Evolutionary conservation across 2,888 invertebrate genomes (phyloP).

Genomic region (Hemicrepidius hirtus): DNA sequence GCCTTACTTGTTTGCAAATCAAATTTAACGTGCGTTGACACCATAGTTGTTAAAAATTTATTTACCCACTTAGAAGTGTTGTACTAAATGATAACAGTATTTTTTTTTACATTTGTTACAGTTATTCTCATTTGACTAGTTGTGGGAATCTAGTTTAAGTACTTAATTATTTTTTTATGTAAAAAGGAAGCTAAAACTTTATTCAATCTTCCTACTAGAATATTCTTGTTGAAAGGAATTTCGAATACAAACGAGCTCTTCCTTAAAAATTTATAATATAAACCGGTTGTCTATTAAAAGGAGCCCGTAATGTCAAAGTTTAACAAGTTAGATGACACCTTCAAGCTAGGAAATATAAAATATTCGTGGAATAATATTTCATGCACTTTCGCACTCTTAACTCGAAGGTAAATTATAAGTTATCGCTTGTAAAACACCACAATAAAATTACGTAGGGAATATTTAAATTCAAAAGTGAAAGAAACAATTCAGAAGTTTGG

Average conservation of each 20-base stretch:
- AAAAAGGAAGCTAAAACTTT: neutral
- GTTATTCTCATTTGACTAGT: neutral
- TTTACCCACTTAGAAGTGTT: slow-evolving; percentile 11
- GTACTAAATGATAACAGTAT: slow-evolving; percentile 20
- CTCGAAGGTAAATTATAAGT: no score
- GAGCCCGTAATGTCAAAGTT: neutral
- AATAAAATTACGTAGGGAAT: no score
- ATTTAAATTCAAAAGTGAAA: no score
- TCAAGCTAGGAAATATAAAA: neutral
- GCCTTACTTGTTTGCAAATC: neutral
- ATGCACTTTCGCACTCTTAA: no score
- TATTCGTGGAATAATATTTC: no score
- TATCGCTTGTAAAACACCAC: no score
- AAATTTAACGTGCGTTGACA: slow-evolving; percentile 17
- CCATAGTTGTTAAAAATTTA: slow-evolving; percentile 16
- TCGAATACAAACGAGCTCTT: neutral
- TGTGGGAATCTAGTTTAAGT: neutral
- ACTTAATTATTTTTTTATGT: neutral
- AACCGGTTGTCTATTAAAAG: neutral
- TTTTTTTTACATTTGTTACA: neutral
- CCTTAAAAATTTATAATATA: neutral
- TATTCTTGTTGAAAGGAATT: no score
- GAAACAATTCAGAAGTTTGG: no score
- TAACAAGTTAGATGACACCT: neutral
- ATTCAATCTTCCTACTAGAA: no score